Evolutionary conservation across 2,888 invertebrate genomes (phyloP), one percentile per base, ranked within the genome.

Genomic region (Sycophila texana): DNA sequence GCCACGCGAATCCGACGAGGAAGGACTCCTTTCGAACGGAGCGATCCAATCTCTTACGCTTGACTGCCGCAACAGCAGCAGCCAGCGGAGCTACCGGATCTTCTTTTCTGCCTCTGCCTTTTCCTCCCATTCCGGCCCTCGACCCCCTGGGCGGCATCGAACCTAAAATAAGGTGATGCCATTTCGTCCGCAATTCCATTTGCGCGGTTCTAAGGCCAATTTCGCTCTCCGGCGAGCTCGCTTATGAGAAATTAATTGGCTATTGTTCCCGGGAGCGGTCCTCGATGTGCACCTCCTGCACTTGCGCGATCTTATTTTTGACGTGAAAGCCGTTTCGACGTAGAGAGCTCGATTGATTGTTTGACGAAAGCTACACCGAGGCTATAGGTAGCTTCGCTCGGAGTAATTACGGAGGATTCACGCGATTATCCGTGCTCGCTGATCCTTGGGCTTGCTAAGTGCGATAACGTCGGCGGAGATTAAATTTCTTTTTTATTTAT

Each of bases 11-110:
- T 60, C 60, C 10, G n/a, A 0, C 55, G 57, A 22, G 30, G 22
- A 14, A 1, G 14, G 18, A 20, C 51, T 60, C 55, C 47, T 66
- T 58, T 51, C 65, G 47, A 74, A 63, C 16, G n/a, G 30, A 13
- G 66, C 74, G 68, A 75, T 61, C 61, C 75, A 75, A 75, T 75
- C 75, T 75, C 60, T 75, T 75, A 68, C 75, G 75, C 60, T 61
- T n/a, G 74, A 26, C 60, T 75, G 74, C 47, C 26, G 61, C 14
- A 14, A 53, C 53, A n/a, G 53, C 53, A 39, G 53, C 53, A 53
- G 13, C 51, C 2, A 10, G 4, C n/a, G 39, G 39, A 7, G 53
- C 66, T 16, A 12, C 70, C 60, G 67, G 67, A 75, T 75, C 75
- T 68, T 60, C 67, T 18, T 39, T 39, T 53, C 18, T 14, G 14